Conservation (phyloP, 2,797 vertebrate species). For the Pantherophis vulpinus region DNA sequence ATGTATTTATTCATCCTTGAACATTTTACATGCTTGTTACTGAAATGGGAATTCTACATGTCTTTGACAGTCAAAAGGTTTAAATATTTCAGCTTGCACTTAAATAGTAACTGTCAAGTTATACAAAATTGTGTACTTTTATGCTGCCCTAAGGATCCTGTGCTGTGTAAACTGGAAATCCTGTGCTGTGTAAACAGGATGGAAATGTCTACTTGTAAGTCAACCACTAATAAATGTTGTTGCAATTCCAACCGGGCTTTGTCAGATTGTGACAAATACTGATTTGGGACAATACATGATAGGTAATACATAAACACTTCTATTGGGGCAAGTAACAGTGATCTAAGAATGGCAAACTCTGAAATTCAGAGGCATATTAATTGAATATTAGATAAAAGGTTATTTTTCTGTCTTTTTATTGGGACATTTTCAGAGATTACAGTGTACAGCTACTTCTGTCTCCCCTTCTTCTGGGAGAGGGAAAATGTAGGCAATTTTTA, state of each 20-base stretch:
- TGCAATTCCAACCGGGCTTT: background rate
- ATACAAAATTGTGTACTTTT: background rate
- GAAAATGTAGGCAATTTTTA: background rate
- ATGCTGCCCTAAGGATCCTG: background rate
- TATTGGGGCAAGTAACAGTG: background rate
- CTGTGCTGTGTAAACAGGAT: background rate
- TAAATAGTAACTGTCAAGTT: background rate
- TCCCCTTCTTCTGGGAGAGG: background rate
- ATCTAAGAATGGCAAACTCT: background rate
- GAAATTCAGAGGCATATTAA: background rate
- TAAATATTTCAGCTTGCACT: background rate
- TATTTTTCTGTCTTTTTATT: background rate
- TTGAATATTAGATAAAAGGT: background rate
- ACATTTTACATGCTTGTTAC: background rate
- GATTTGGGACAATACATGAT: background rate
- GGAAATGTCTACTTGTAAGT: background rate
- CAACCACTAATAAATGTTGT: background rate
- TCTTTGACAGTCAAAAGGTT: background rate
- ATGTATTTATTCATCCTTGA: background rate
- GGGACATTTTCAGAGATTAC: background rate
- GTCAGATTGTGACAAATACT: background rate
- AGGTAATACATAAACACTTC: background rate
- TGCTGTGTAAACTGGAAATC: background rate
- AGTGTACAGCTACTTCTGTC: background rate
- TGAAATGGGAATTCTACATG: background rate